A percentile compares a stretch with the other conserved stretches of the same genome.
These are phyloP conservation scores for Conchocele bisecta DNA, from an alignment of 2,888 invertebrate genomes.

Conservation along the genomic window DNA sequence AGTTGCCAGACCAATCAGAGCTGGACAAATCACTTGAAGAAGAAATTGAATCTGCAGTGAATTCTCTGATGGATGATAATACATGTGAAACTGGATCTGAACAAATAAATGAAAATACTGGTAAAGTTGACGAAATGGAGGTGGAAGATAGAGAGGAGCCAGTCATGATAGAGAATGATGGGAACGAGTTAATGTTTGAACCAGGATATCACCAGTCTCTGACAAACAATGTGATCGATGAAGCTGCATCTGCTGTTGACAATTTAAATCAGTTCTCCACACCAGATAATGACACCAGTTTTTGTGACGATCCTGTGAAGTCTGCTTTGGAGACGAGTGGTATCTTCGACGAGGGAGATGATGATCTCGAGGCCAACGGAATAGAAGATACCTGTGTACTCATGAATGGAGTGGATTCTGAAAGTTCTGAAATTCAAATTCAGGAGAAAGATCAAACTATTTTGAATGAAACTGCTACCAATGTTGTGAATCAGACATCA, in stretches of 20 bases:
- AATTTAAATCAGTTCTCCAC: too few relatives aligned
- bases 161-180: slow-evolving; percentile 59
- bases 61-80: slow-evolving; percentile 54
- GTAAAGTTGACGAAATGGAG: too few relatives aligned
- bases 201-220: slow-evolving; percentile 10
- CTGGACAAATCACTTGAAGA: slow-evolving; percentile 15
- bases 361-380: slow-evolving; percentile 2
- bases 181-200: slow-evolving; percentile 59
- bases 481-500: background rate
- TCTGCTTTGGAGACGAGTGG: slow-evolving; percentile 23
- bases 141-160: slow-evolving; percentile 38
- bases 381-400: background rate
- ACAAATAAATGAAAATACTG: too few relatives aligned
- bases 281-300: too few relatives aligned
- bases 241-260: background rate
- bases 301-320: background rate
- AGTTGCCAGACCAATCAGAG: slow-evolving; percentile 48
- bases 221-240: background rate
- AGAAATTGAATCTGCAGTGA: slow-evolving; percentile 54
- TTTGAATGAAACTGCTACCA: background rate
- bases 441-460: background rate
- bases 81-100: too few relatives aligned
- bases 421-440: too few relatives aligned
- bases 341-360: slow-evolving; percentile 38
- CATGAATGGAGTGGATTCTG: background rate